A percentile compares a stretch with the other conserved stretches of the same genome.
Conservation (phyloP, 2,888 invertebrate genomes). For the Thalpophila matura region DNA sequence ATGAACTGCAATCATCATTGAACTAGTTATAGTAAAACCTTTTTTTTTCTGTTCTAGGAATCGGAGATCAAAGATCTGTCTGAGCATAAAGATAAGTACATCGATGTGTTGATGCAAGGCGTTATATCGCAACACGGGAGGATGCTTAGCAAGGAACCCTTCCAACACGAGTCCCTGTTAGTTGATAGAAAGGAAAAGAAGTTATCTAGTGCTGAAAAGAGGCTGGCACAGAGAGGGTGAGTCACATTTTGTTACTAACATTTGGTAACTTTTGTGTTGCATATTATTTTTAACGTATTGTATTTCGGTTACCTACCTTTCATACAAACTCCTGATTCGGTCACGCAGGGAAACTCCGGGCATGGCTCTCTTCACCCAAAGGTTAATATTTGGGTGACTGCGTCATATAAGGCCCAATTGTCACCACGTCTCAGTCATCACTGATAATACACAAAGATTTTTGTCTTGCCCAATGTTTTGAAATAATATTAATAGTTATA, state of each 20-base stretch:
- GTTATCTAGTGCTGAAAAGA: constrained; percentile 97
- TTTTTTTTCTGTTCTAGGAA: constrained; percentile 84
- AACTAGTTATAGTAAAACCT: not conserved
- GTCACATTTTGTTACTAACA: constrained; percentile 37
- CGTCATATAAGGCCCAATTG: too few relatives aligned
- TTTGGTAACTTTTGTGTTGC: too few relatives aligned
- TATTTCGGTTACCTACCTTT: too few relatives aligned
- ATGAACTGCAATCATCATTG: not conserved
- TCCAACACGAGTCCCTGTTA: constrained; percentile 98
- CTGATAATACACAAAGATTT: too few relatives aligned
- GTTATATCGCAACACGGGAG: constrained; percentile 92
- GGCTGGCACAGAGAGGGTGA: constrained; percentile 95
- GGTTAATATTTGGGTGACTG: too few relatives aligned
- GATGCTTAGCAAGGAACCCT: constrained; percentile 95
- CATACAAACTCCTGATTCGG: too few relatives aligned
- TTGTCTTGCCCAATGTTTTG: too few relatives aligned
- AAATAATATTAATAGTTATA: too few relatives aligned
- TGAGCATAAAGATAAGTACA: constrained; percentile 93
- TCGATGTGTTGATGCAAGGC: constrained; percentile 95
- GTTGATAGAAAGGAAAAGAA: constrained; percentile 99
- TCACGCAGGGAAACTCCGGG: too few relatives aligned
- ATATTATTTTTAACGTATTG: too few relatives aligned
- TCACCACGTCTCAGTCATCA: too few relatives aligned
- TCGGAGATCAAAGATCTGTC: constrained; percentile 94
- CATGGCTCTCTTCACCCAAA: too few relatives aligned